Evolutionary conservation across 2,888 invertebrate species (phyloP).

Genomic region (Eledona agricola): DNA sequence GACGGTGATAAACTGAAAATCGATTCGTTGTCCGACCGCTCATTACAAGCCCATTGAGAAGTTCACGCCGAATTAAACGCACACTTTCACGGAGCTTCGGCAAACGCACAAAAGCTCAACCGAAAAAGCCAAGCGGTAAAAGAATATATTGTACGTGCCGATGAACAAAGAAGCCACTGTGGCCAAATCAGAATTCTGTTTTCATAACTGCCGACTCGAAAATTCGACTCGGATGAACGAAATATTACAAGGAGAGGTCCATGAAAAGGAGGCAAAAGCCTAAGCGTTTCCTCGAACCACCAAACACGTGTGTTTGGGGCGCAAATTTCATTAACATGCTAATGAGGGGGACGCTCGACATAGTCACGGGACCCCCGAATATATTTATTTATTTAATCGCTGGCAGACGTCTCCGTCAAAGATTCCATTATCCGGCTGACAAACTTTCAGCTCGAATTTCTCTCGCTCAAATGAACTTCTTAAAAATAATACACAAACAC

Average conservation of each 20-base stretch:
- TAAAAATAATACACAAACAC: slow-evolving; percentile 50
- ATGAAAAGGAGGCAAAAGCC: slow-evolving; percentile 22
- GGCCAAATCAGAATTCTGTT: slow-evolving; percentile 32
- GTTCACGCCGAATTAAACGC: slow-evolving; percentile 32
- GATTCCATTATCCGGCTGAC: slow-evolving; percentile 29
- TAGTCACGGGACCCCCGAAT: slow-evolving; percentile 1
- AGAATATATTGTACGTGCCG: slow-evolving; percentile 35
- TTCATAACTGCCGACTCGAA: slow-evolving; percentile 27
- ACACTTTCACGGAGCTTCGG: slow-evolving; percentile 12
- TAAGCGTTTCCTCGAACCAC: slow-evolving; percentile 14
- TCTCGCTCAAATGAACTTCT: slow-evolving; percentile 51
- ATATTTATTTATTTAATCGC: background rate
- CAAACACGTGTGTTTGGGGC: slow-evolving; percentile 20
- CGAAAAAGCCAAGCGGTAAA: slow-evolving; percentile 27
- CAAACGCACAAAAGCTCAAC: slow-evolving; percentile 24
- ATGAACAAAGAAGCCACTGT: slow-evolving; percentile 25
- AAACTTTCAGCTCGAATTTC: slow-evolving; percentile 50
- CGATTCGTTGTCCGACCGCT: slow-evolving; percentile 15
- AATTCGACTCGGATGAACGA: slow-evolving; percentile 32
- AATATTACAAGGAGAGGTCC: slow-evolving; percentile 23
- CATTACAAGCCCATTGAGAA: slow-evolving; percentile 28
- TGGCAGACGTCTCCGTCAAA: no score
- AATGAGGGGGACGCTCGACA: slow-evolving; percentile 9
- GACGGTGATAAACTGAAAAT: background rate
- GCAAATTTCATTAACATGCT: slow-evolving; percentile 26